These are phyloP conservation scores for Subacronicta megacephala DNA, from an alignment of 2,888 invertebrate species.

Conservation along the genomic window DNA sequence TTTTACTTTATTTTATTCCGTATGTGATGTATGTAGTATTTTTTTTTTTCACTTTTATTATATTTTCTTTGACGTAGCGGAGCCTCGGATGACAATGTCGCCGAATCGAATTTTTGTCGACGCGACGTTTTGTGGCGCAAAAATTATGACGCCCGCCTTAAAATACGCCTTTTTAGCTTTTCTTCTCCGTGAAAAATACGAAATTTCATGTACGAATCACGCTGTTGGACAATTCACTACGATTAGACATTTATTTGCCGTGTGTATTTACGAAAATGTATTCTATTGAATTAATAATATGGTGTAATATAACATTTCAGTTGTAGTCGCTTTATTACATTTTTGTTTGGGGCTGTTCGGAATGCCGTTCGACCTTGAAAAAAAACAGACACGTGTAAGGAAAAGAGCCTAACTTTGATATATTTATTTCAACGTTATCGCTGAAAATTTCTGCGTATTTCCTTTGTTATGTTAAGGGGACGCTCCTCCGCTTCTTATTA, in stretches of 20 bases:
- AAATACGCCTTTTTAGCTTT: slow-evolving; percentile 51
- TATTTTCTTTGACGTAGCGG: slow-evolving; percentile 66
- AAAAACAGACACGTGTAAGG: slow-evolving; percentile 42
- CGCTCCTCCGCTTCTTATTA: too few species aligned
- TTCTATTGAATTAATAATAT: slow-evolving; percentile 44
- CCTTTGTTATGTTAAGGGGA: slow-evolving; percentile 18
- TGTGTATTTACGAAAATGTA: slow-evolving; percentile 19
- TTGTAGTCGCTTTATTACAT: slow-evolving; percentile 38
- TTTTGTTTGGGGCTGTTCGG: slow-evolving; percentile 10
- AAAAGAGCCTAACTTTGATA: slow-evolving; percentile 35
- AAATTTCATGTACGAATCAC: slow-evolving; percentile 42
- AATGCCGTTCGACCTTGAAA: slow-evolving; percentile 39
- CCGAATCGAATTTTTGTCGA: slow-evolving; percentile 57
- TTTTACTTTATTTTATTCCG: slow-evolving; percentile 85
- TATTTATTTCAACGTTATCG: slow-evolving; percentile 40
- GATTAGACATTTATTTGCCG: slow-evolving; percentile 41
- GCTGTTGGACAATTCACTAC: slow-evolving; percentile 38
- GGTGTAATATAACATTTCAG: slow-evolving; percentile 27
- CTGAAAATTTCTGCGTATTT: slow-evolving; percentile 26
- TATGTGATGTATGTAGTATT: slow-evolving; percentile 81
- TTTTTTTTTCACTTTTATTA: slow-evolving; percentile 79
- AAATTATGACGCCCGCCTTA: slow-evolving; percentile 57
- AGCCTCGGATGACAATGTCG: slow-evolving; percentile 57
- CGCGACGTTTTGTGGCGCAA: slow-evolving; percentile 41
- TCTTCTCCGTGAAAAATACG: slow-evolving; percentile 33